A percentile compares a stretch with the other conserved stretches of the same genome.
Evolutionary conservation across 2,113 vertebrate species (phyloP).

Genomic region (Phrynosoma blainvillii): DNA sequence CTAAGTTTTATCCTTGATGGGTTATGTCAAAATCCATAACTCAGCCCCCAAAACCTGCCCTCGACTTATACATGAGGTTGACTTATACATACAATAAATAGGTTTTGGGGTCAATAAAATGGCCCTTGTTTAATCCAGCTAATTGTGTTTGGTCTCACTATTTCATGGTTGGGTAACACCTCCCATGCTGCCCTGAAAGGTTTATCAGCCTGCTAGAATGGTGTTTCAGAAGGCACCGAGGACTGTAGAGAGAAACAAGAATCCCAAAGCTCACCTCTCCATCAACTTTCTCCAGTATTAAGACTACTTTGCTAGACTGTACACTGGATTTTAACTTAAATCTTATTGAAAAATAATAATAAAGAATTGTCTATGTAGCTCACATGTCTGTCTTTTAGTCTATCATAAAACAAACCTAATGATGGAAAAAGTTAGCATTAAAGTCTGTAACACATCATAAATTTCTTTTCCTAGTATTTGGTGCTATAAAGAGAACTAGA

Average conservation of each 20-base stretch:
- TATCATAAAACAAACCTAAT: conserved; percentile 66
- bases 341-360: neutral
- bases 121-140: too few relatives aligned
- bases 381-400: conserved; percentile 35
- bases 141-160: too few relatives aligned
- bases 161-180: neutral
- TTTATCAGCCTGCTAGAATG: too few relatives aligned
- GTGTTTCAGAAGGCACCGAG: neutral
- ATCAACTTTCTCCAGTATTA: neutral
- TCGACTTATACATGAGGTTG: too few relatives aligned
- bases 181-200: neutral
- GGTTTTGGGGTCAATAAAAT: too few relatives aligned
- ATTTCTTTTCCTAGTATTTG: conserved; percentile 56
- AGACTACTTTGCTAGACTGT: neutral
- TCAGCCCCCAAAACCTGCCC: too few relatives aligned
- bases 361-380: too few relatives aligned
- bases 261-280: neutral
- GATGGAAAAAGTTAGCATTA: conserved; percentile 57
- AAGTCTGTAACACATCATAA: conserved; percentile 63
- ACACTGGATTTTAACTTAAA: neutral
- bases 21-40: too few relatives aligned
- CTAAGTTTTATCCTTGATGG: too few relatives aligned
- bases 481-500: conserved; percentile 57
- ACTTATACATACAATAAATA: too few relatives aligned
- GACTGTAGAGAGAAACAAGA: neutral